Base-by-base conservation (phyloP, 2,797 vertebrate genomes). In the Babyrousa celebensis region DNA sequence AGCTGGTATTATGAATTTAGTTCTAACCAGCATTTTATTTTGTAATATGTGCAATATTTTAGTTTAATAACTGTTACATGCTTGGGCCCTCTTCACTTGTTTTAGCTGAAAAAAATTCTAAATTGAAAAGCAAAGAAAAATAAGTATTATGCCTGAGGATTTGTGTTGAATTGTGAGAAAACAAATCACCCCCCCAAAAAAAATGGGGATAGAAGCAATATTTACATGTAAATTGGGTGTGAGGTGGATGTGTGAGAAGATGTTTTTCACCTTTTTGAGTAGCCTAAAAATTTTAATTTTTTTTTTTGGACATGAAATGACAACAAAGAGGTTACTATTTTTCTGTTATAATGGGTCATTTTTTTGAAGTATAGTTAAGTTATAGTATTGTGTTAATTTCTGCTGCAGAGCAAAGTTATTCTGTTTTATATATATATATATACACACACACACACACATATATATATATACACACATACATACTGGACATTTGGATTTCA, bases 81-180 rank as follows among this genome's bases (percentile, higher is more conserved):
- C 2, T 95, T 85, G 75, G 75, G 79, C 6, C 12, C 2, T 89
- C 20, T 88, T 52, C n/a, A 63, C 5, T 58, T 85, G 25, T 27
- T 20, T 85, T 91, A 23, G 23, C 18, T 85, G 29, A 94, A 94
- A 96, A 71, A 36, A 29, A 43, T 10, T 74, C 4, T 43, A 70
- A 91, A 71, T 87, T 67, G 29, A 89, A 87, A 86, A 48, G 4
- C 9, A 74, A 95, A 58, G 32, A 6, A 87, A 94, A 96, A 62
- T 82, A 87, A 84, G 9, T 74, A 74, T 80, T 32, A 43, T 36
- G 12, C 40, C 62, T 80, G 70, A 72, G 6, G 52, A 92, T 29
- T 83, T 94, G 14, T 52, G 52, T 40, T 94, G 36, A 82, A 85
- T 65, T 91, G 8, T 79, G n/a, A 84, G n/a, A 85, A 97, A 96